A percentile compares a stretch with the other conserved stretches of the same genome.
Conservation (phyloP, 64 coral and sea anemone species). For the Acropora yongei region DNA sequence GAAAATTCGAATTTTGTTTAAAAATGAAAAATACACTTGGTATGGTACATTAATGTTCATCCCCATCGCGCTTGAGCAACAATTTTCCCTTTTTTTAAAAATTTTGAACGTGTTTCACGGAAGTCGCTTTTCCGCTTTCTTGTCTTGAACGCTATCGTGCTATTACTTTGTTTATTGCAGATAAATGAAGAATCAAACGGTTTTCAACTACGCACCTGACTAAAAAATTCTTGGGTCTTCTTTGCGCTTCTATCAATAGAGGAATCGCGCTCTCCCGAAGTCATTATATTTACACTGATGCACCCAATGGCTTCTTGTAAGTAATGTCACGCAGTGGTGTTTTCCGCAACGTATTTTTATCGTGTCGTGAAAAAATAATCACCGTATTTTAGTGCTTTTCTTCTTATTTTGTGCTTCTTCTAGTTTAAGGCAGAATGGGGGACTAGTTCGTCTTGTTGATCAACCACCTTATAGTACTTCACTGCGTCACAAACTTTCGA, state of each 20-base stretch:
- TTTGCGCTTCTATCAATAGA: not conserved
- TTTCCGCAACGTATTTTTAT: not conserved
- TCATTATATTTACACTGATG: not conserved
- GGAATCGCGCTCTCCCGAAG: not conserved
- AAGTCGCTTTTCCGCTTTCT: too few relatives aligned
- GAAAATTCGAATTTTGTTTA: too few relatives aligned
- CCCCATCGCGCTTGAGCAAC: too few relatives aligned
- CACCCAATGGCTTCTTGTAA: not conserved
- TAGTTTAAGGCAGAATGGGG: not conserved
- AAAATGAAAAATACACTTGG: too few relatives aligned
- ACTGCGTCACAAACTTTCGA: too few relatives aligned
- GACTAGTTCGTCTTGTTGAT: too few relatives aligned
- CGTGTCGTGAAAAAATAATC: constrained; percentile 13
- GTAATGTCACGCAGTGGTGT: not conserved
- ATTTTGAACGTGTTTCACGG: too few relatives aligned
- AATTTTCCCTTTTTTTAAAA: too few relatives aligned
- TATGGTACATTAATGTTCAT: too few relatives aligned
- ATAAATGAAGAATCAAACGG: not conserved
- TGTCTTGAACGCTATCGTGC: too few relatives aligned
- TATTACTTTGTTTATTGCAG: too few relatives aligned
- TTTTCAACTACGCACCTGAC: not conserved
- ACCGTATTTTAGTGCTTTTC: not conserved
- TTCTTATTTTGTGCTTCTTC: not conserved
- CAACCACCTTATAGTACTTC: too few relatives aligned
- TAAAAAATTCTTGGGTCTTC: not conserved